These are phyloP conservation scores for Cephus pygmeus DNA, from an alignment of 2,888 invertebrate genomes.

Conservation along the genomic window DNA sequence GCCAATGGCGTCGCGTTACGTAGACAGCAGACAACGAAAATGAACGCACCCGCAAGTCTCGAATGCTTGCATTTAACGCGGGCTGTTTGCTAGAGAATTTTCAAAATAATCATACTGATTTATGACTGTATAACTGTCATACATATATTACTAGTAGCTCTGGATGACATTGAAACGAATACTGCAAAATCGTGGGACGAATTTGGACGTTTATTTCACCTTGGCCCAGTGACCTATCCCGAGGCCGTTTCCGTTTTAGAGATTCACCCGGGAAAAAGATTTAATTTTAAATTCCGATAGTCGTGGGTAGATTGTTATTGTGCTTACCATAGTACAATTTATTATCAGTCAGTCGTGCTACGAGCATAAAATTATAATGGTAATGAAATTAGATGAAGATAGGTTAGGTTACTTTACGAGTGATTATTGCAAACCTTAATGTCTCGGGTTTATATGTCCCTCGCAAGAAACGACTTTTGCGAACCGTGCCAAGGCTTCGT, in stretches of 20 bases:
- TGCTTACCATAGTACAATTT: no score
- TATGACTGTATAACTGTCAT: background rate
- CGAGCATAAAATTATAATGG: no score
- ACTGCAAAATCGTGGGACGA: background rate
- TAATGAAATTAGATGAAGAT: no score
- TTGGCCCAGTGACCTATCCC: no score
- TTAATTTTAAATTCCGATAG: no score
- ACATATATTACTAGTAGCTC: background rate
- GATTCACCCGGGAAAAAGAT: no score
- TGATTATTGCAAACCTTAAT: no score
- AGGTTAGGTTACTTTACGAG: no score
- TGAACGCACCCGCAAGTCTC: background rate
- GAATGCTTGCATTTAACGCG: background rate
- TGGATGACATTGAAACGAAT: background rate
- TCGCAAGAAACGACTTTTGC: background rate
- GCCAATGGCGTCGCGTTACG: background rate
- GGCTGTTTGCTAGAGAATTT: background rate
- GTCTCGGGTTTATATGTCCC: no score
- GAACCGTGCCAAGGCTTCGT: conserved; percentile 20
- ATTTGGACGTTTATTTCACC: background rate
- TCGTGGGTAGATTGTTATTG: no score
- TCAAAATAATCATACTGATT: background rate
- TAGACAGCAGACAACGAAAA: background rate
- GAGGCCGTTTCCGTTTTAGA: no score
- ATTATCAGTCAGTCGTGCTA: no score